Evolutionary conservation across 35 echinoderm and acorn worm species (phyloP), one percentile per base, ranked within the genome.

Genomic region (Lytechinus pictus): DNA sequence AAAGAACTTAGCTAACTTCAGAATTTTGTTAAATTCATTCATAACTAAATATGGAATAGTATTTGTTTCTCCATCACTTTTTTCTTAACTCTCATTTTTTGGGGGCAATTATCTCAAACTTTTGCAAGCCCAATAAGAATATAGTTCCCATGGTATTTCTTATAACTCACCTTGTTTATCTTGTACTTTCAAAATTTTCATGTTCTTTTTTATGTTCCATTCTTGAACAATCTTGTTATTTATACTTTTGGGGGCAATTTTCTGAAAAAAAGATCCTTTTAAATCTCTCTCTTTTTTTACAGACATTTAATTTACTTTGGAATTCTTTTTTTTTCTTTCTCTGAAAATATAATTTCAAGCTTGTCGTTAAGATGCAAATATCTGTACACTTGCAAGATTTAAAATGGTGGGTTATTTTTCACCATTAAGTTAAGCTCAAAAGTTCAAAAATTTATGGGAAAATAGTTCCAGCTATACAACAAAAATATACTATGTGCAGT

Each of bases 401-500:
- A 79, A 79, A 79, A 79, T 27, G 66, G 19, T 21, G 5, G 2
- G 55, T 57, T 57, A 4, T 79, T 79, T 79, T 79, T n/a, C 8
- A 6, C 66, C 66, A 7, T 79, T 79, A 79, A 79, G 5, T 79
- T 79, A 79, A 79, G 66, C 21, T 79, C 66, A 79, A 79, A 79
- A 79, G 19, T 79, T 79, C 66, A 79, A 79, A 79, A 79, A 24
- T 79, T 79, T 79, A 4, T 79, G 19, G 6, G 21, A 79, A 79
- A n/a, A 24, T 79, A n/a, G 66, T 24, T 79, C 19, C 19, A 79
- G 66, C 66, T 24, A 7, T n/a, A 79, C 21, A 79, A 79, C 66
- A 79, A 79, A 60, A 79, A 79, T 79, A 79, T 79, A 79, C 66
- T 79, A 79, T 79, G 3, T n/a, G 66, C 66, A 79, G 66, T 79